Base-by-base conservation (phyloP, 1,140 invertebrate genomes). In the Aphaenogaster floridana region DNA sequence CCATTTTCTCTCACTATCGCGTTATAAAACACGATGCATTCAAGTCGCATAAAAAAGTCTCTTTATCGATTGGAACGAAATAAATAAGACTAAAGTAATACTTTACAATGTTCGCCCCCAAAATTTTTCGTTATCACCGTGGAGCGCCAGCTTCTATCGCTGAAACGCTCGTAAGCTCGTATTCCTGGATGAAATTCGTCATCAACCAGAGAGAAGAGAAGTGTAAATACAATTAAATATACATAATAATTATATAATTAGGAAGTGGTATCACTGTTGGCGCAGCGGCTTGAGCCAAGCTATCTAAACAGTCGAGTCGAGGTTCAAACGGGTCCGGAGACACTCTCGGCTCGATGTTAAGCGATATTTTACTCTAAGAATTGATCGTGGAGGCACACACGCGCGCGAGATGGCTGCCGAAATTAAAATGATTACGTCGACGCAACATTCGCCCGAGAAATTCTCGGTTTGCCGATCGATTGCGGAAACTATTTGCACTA, bases 201-300 rank as follows among this genome's bases (percentile, higher is more conserved):
- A 63, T 76, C 57, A 34, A 59, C 84, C 89, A 34, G 61, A 63
- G n/a, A 11, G 28, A 52, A 36, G n/a, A 52, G 6, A 52, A 68
- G 13, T 83, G 42, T 36, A 89, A 84, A 59, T 84, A 87, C 89
- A 87, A 86, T 90, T 90, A 90, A 90, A 90, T 90, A 90, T 69
- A 89, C 79, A 85, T 87, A 81, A 80, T 79, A 59, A 89, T 68
- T 87, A 87, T 87, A 87, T 76, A 76, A 90, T 90, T 80, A 88
- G 88, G 79, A 90, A 90, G 86, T 87, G 84, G 50, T 90, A 89
- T 90, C 89, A 89, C 89, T 87, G 88, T 74, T 86, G 74, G 89
- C 69, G 63, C 54, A 61, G 72, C 48, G 54, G 48, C 87, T 69
- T 17, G 42, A 68, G 63, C 45, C 71, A 63, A 52, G 68, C 63